Evolutionary conservation across 2,888 invertebrate genomes (phyloP).

Genomic region (Calameuta pallipes): DNA sequence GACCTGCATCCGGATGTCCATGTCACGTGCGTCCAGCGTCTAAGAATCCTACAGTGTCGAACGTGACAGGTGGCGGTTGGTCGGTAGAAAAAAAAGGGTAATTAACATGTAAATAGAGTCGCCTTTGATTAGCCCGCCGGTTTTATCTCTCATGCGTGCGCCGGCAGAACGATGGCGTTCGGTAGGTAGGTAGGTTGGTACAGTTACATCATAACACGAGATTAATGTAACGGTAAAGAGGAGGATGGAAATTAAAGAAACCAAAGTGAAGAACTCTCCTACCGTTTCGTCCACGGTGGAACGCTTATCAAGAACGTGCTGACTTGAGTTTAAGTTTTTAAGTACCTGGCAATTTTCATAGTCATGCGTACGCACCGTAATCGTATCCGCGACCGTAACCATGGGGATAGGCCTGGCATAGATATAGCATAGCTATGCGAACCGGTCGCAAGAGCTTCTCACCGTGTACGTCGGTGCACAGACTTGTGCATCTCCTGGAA

Average conservation of each 20-base stretch:
- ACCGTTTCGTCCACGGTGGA: slow-evolving; percentile 36
- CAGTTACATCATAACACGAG: slow-evolving; percentile 40
- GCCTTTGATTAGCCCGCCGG: neutral
- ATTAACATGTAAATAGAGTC: neutral
- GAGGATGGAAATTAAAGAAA: slow-evolving; percentile 38
- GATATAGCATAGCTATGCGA: neutral
- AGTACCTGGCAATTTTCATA: slow-evolving; percentile 33
- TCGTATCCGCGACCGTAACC: slow-evolving; percentile 4
- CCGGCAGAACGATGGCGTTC: neutral
- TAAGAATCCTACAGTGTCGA: neutral
- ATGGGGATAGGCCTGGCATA: neutral
- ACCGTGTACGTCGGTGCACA: neutral
- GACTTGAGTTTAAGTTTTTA: slow-evolving; percentile 35
- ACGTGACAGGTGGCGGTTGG: neutral
- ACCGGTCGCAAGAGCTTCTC: neutral
- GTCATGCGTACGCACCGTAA: slow-evolving; percentile 17
- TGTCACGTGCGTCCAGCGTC: neutral
- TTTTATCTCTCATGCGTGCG: neutral
- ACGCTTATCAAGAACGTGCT: slow-evolving; percentile 44
- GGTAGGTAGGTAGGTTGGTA: slow-evolving; percentile 19
- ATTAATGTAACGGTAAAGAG: slow-evolving; percentile 49
- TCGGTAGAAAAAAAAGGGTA: neutral
- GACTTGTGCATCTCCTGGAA: neutral
- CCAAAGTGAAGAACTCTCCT: slow-evolving; percentile 28
- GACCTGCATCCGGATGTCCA: no score